Evolutionary conservation across 2,888 invertebrate genomes (phyloP).

Genomic region (Limnephilus rhombicus): DNA sequence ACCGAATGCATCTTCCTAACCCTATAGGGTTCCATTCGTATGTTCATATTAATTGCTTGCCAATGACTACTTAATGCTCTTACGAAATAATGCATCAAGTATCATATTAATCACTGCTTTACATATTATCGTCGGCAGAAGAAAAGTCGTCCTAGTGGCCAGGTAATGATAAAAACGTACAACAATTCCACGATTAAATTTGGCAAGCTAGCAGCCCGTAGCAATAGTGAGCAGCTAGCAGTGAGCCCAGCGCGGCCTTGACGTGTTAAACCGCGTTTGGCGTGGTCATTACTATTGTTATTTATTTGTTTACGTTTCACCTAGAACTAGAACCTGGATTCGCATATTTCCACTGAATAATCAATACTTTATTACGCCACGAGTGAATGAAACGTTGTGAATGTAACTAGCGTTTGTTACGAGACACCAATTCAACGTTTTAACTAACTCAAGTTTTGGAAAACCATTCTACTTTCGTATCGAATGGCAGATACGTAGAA

Average conservation of each 20-base stretch:
- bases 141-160: not conserved
- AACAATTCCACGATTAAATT: not conserved
- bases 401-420: constrained; percentile 5
- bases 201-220: not conserved
- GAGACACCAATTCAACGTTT: not conserved
- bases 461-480: not conserved
- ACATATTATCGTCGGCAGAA: too few relatives aligned
- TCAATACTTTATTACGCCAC: constrained; percentile 32
- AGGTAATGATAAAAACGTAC: not conserved
- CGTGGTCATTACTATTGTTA: constrained; percentile 14
- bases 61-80: too few relatives aligned
- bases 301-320: constrained; percentile 43
- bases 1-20: too few relatives aligned
- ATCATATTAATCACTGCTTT: too few relatives aligned
- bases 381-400: constrained; percentile 35
- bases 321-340: constrained; percentile 13
- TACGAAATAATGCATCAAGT: too few relatives aligned
- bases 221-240: not conserved
- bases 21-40: too few relatives aligned
- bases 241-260: constrained; percentile 12
- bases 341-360: constrained; percentile 22
- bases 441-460: not conserved
- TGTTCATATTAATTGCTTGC: too few relatives aligned
- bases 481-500: not conserved
- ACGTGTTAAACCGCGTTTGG: constrained; percentile 7